These are phyloP conservation scores for Muscicapa striata DNA, from an alignment of 2,797 vertebrate genomes.

Conservation along the genomic window DNA sequence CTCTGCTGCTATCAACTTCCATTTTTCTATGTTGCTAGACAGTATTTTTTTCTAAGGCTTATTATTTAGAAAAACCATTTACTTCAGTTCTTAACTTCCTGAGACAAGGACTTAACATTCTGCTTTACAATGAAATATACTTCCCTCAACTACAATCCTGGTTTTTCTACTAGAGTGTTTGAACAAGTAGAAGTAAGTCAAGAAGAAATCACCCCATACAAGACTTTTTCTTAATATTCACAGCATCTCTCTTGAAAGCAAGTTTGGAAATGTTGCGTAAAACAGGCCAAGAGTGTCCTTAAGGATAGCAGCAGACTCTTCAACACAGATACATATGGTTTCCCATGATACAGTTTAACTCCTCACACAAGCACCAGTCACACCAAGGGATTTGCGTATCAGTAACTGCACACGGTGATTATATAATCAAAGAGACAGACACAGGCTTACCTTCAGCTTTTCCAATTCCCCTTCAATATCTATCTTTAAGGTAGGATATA, in stretches of 20 bases:
- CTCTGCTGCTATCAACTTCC: neutral
- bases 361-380: neutral
- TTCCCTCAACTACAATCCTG: neutral
- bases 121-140: neutral
- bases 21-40: neutral
- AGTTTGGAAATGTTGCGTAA: neutral
- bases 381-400: accelerated
- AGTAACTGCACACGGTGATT: neutral
- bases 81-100: neutral
- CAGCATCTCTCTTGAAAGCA: neutral
- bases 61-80: neutral
- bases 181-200: neutral
- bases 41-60: neutral
- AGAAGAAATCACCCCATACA: neutral
- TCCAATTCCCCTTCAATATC: slow-evolving; percentile 92
- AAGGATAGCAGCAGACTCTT: neutral
- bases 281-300: neutral
- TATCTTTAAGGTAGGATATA: slow-evolving; percentile 94
- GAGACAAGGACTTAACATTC: neutral
- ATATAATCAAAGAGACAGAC: neutral
- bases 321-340: neutral
- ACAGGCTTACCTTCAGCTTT: slow-evolving; percentile 87
- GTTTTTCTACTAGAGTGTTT: neutral
- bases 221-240: neutral
- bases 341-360: neutral